Evolutionary conservation across 2,888 invertebrate genomes (phyloP).

Genomic region (Didymodactylos carnosus): DNA sequence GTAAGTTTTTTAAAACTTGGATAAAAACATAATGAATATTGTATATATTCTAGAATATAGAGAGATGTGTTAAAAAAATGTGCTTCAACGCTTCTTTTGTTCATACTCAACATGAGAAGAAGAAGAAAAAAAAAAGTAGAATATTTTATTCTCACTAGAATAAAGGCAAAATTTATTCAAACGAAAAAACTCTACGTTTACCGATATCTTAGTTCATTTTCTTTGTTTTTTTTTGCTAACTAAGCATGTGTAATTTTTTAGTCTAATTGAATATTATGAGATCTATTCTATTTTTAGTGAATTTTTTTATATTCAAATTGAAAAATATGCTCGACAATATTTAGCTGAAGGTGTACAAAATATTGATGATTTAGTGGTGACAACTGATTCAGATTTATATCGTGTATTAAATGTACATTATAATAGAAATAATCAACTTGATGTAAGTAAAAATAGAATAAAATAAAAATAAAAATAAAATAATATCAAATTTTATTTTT

Average conservation of each 20-base stretch:
- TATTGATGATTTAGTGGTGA: conserved; percentile 76
- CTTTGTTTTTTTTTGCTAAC: no score
- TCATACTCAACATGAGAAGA: no score
- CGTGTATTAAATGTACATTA: conserved; percentile 81
- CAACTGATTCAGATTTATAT: conserved; percentile 84
- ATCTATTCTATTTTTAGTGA: conserved; percentile 52
- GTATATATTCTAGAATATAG: not conserved
- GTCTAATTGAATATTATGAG: conserved; percentile 37
- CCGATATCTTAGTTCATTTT: no score
- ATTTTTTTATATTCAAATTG: conserved; percentile 99
- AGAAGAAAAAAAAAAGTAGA: not conserved
- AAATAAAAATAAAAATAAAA: conserved; percentile 28
- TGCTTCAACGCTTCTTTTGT: no score
- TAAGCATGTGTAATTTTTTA: conserved; percentile 12
- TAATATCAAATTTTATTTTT: conserved; percentile 22
- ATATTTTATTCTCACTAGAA: not conserved
- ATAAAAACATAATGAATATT: not conserved
- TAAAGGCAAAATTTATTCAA: no score
- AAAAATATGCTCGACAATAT: conserved; percentile 94
- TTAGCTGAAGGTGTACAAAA: conserved; percentile 83
- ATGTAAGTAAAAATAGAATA: conserved; percentile 21
- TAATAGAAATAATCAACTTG: conserved; percentile 35
- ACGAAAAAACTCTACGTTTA: no score
- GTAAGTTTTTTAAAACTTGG: conserved; percentile 44
- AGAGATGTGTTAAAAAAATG: no score